Percentiles rank a stretch among this genome's conserved stretches.
phyloP scores from a whole-genome alignment of 2,113 vertebrate genomes.

The Orthochromis indermauri region DNA sequence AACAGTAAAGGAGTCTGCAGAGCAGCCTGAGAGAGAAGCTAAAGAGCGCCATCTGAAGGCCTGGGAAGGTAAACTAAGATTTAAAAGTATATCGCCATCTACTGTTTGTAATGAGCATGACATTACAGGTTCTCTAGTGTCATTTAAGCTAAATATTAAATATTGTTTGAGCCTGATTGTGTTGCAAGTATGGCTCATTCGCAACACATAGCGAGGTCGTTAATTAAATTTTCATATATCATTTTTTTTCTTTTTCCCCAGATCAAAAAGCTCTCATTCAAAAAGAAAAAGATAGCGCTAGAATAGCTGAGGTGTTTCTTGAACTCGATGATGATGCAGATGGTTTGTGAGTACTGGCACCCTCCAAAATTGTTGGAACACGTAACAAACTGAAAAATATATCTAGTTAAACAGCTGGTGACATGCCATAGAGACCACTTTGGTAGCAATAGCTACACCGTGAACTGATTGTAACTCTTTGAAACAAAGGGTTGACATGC shows the following conservation, averaged over 20 bases:
- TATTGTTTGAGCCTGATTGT: not conserved
- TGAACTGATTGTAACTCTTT: not conserved
- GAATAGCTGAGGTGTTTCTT: conserved; percentile 73
- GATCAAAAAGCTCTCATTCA: conserved; percentile 74
- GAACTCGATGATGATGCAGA: conserved; percentile 81
- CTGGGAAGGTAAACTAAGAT: conserved; percentile 78
- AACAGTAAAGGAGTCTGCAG: conserved; percentile 75
- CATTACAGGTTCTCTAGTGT: not conserved
- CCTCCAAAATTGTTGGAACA: not conserved
- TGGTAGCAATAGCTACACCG: not conserved
- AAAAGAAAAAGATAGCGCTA: conserved; percentile 70
- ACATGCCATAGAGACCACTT: not conserved
- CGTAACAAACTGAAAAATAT: not conserved
- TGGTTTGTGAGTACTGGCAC: conserved; percentile 74
- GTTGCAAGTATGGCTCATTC: not conserved
- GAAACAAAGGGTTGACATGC: not conserved
- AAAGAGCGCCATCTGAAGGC: conserved; percentile 80
- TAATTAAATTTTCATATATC: not conserved
- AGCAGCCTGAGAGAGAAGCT: conserved; percentile 83
- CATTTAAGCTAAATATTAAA: not conserved
- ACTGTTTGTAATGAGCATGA: not conserved
- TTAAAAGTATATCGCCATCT: not conserved
- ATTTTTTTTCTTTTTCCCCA: conserved; percentile 55
- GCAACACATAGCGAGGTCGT: not conserved
- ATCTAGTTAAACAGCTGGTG: not conserved